Evolutionary conservation across 2,113 vertebrate genomes (phyloP), one percentile per base, ranked within the genome.

Genomic region (Chelonoidis abingdonii): DNA sequence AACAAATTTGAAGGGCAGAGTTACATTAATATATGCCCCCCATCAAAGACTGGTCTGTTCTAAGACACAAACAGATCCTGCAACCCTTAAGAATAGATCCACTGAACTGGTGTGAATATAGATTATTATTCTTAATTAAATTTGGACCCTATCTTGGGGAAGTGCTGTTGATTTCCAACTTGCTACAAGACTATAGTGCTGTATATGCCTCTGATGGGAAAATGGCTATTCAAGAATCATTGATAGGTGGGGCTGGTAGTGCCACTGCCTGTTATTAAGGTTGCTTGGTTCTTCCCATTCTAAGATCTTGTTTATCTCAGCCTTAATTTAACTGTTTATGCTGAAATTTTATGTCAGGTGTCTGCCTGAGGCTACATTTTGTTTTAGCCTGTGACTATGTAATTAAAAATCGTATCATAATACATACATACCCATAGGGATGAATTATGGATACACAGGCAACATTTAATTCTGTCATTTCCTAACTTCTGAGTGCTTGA

Each of bases 301-400:
- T 69, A 69, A 69, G 35, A 69, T 8, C 65, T 2, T 69, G 35
- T 69, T n/a, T 69, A n/a, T 69, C 16, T 69, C 17, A 38, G 65
- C 35, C 35, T n/a, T 17, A 38, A 35, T n/a, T n/a, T 38, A 69
- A n/a, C 16, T 10, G 65, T n/a, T 69, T 69, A n/a, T 11, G 27
- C 6, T 84, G 76, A 49, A 82, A 8, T 44, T 38, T 41, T 19
- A 1, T 0, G 1, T 50, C 5, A 11, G 91, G 13, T 75, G 54
- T 12, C 19, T 10, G 57, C 79, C 75, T 41, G 52, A 53, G 52
- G 44, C 29, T 56, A 24, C 59, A 91, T 21, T 25, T 14, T 47
- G 49, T 5, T 75, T 75, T 24, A 12, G 38, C 22, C 14, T 3
- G 25, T 50, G 75, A 59, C 14, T 24, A 65, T 35, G 27, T 0